phyloP scores from a whole-genome alignment of 2,888 invertebrate species.

The Podabrus alpinus region DNA sequence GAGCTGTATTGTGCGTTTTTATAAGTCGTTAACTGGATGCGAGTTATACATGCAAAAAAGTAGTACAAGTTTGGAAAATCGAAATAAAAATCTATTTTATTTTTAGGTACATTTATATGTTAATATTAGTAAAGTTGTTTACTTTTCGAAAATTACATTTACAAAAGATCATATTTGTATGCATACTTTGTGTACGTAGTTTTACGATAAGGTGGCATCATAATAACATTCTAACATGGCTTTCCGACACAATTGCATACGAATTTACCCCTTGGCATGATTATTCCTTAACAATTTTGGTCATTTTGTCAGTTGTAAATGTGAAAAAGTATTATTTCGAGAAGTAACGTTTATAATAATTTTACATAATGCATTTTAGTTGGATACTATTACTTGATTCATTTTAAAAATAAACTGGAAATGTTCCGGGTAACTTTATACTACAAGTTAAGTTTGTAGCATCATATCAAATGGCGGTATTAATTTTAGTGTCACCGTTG shows the following conservation, averaged over 20 bases:
- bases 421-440: neutral
- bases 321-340: neutral
- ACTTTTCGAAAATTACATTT: neutral
- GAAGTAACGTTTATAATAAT: neutral
- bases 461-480: constrained; percentile 18
- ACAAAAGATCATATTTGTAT: neutral
- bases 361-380: neutral
- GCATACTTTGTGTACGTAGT: neutral
- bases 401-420: neutral
- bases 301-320: neutral
- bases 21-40: neutral
- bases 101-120: neutral
- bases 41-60: neutral
- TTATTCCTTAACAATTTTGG: neutral
- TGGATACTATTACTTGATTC: too few relatives aligned
- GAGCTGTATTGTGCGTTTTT: neutral
- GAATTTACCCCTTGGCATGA: neutral
- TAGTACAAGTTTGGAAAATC: neutral
- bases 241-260: neutral
- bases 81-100: neutral
- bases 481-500: constrained; percentile 21
- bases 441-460: constrained; percentile 4
- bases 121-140: neutral
- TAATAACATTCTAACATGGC: neutral
- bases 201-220: neutral